phyloP scores from a whole-genome alignment of 2,888 invertebrate genomes.

The Xylota sylvarum region DNA sequence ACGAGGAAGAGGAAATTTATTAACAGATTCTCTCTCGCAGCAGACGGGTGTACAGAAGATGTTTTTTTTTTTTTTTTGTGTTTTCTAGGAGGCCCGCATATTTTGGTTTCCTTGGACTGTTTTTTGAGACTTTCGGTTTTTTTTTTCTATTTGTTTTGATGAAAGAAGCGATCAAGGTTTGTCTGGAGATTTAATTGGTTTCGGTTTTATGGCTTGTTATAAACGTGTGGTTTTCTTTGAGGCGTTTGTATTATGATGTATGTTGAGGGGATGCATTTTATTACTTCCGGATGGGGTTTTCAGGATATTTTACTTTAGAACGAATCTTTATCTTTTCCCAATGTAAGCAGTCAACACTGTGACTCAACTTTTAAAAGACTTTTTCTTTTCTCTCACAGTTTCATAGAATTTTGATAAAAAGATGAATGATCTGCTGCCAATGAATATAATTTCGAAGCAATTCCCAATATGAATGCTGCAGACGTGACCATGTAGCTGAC shows the following conservation, averaged over 20 bases:
- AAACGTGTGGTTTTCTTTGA: not conserved
- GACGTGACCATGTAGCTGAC: not conserved
- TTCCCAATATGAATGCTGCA: not conserved
- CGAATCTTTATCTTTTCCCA: too few species aligned
- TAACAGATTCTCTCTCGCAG: constrained; percentile 18
- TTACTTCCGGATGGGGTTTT: constrained; percentile 8
- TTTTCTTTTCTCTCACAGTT: too few species aligned
- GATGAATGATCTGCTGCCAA: not conserved
- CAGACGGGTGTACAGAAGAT: constrained; percentile 13
- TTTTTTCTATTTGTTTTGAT: not conserved
- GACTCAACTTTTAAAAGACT: too few species aligned
- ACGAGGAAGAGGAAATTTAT: constrained; percentile 75
- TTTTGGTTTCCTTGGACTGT: constrained; percentile 27
- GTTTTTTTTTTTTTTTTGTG: constrained; percentile 15
- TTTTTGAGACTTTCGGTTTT: not conserved
- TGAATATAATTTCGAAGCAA: not conserved
- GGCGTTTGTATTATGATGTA: not conserved
- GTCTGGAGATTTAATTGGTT: constrained; percentile 16
- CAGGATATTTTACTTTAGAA: too few species aligned
- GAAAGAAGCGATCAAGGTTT: constrained; percentile 7
- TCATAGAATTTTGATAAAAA: not conserved
- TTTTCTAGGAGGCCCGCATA: constrained; percentile 12
- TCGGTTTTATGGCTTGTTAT: not conserved
- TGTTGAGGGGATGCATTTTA: not conserved
- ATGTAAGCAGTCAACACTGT: too few species aligned